phyloP scores from a whole-genome alignment of 2,113 vertebrate genomes.

The Chaetops frenatus region DNA sequence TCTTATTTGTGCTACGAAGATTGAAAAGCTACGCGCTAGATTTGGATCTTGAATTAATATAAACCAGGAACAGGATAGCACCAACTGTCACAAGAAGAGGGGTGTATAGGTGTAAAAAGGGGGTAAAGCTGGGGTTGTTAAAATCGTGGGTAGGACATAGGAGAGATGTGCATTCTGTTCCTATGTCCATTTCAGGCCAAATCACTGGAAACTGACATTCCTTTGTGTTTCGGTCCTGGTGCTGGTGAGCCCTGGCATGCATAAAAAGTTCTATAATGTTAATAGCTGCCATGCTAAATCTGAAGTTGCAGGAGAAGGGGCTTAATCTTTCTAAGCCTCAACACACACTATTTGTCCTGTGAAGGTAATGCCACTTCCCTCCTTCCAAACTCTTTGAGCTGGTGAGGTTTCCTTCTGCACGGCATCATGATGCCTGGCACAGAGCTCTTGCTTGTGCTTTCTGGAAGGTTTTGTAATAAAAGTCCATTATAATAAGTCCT shows the following conservation, averaged over 20 bases:
- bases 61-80: background rate
- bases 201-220: background rate
- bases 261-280: background rate
- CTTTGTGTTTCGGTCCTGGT: background rate
- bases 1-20: slow-evolving; percentile 58
- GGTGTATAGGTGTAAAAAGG: background rate
- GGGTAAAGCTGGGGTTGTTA: background rate
- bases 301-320: background rate
- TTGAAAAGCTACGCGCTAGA: slow-evolving; percentile 42
- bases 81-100: slow-evolving; percentile 27
- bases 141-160: background rate
- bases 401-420: background rate
- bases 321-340: background rate
- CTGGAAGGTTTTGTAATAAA: background rate
- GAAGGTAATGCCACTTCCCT: background rate
- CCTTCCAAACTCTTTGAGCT: background rate
- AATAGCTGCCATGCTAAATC: background rate
- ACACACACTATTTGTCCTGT: background rate
- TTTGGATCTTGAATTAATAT: slow-evolving; percentile 49
- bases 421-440: background rate
- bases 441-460: background rate
- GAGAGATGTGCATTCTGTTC: background rate
- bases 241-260: background rate
- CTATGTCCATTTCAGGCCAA: background rate
- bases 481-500: background rate